These are phyloP conservation scores for Catharus bicknelli DNA, from an alignment of 2,113 vertebrate genomes.

Conservation along the genomic window DNA sequence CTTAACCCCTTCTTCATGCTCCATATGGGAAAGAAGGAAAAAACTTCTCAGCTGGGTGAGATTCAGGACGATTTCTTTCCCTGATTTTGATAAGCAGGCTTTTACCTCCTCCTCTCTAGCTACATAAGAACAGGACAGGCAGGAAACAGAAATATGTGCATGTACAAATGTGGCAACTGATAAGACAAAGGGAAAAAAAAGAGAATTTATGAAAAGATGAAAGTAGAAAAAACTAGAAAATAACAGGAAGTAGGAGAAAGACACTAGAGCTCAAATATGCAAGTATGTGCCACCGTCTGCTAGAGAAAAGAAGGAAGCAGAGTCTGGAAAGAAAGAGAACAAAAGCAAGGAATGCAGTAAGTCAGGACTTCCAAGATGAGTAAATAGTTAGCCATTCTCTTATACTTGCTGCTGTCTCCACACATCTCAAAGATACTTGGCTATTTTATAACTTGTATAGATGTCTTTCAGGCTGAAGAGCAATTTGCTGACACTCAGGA, in stretches of 20 bases:
- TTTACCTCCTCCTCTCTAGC: background rate
- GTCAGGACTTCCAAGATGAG: constrained; percentile 37
- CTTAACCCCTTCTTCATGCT: background rate
- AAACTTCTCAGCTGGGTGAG: background rate
- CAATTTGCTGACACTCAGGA: background rate
- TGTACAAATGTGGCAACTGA: background rate
- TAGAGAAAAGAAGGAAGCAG: constrained; percentile 9
- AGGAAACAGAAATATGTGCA: background rate
- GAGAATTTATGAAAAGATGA: background rate
- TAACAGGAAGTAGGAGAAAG: constrained; percentile 13
- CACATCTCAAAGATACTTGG: background rate
- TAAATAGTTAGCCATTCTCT: background rate
- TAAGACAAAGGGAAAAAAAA: background rate
- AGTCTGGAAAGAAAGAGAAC: background rate
- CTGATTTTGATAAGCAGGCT: background rate
- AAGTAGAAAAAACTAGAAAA: background rate
- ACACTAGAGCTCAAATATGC: background rate
- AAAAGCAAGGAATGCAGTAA: constrained; percentile 54
- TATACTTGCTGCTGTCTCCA: background rate
- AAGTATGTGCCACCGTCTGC: background rate
- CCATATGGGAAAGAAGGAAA: background rate
- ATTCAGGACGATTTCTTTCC: background rate
- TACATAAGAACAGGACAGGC: background rate
- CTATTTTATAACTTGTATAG: background rate
- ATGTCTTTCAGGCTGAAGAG: background rate